Evolutionary conservation across 2,888 invertebrate genomes (phyloP).

Genomic region (Athalia circularis): DNA sequence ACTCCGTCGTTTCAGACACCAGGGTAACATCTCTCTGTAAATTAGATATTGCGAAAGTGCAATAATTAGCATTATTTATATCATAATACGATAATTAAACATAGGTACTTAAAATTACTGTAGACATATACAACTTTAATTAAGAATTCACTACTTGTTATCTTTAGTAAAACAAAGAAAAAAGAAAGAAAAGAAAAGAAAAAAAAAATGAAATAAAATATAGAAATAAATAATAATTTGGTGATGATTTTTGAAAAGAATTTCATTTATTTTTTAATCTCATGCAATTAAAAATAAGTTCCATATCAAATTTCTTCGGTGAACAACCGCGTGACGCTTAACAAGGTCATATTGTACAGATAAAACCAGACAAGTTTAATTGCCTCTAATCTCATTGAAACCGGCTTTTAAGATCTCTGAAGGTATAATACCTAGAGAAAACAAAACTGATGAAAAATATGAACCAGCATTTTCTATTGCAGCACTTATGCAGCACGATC

Average conservation of each 20-base stretch:
- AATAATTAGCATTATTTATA: neutral
- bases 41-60: constrained; percentile 16
- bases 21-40: constrained; percentile 68
- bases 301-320: too few relatives aligned
- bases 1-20: constrained; percentile 61
- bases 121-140: too few relatives aligned
- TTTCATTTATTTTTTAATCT: too few relatives aligned
- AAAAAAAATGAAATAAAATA: neutral
- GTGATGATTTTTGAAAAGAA: constrained; percentile 4
- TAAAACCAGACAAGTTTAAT: neutral
- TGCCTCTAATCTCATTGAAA: constrained; percentile 5
- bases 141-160: neutral
- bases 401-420: neutral
- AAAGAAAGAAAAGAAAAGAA: neutral
- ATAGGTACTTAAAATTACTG: too few relatives aligned
- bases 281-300: too few relatives aligned
- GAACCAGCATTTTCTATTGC: too few relatives aligned
- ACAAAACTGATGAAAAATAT: too few relatives aligned
- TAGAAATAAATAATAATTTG: neutral
- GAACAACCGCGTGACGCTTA: too few relatives aligned
- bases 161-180: too few relatives aligned
- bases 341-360: neutral
- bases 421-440: too few relatives aligned
- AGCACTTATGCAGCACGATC: too few relatives aligned
- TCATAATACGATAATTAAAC: too few relatives aligned